Evolutionary conservation across 1,140 invertebrate species (phyloP).

Genomic region (Brachionus paranguensis): DNA sequence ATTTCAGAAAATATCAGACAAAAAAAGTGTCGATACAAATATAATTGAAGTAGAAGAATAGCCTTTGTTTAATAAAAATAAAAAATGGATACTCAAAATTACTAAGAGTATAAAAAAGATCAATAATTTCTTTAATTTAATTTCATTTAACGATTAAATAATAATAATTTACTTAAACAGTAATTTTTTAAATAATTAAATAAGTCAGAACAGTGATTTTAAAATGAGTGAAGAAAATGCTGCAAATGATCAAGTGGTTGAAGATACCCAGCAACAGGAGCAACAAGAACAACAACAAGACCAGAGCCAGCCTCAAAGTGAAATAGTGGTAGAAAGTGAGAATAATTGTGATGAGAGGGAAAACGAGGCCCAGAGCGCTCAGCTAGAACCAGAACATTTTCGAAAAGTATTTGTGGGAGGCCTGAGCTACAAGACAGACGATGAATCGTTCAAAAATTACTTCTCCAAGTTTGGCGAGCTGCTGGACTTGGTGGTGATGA

Average conservation of each 20-base stretch:
- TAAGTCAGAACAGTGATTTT: background rate
- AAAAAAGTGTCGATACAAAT: background rate
- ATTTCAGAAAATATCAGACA: background rate
- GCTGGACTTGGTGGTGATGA: slow-evolving; percentile 38
- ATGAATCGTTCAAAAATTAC: slow-evolving; percentile 16
- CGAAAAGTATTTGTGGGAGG: slow-evolving; percentile 40
- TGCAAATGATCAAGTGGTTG: background rate
- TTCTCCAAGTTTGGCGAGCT: slow-evolving; percentile 32
- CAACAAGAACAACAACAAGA: background rate
- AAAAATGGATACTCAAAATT: background rate
- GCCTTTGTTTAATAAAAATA: background rate
- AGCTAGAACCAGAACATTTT: slow-evolving; percentile 29
- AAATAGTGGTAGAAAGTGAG: background rate
- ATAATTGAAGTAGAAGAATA: background rate
- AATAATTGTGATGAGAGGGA: background rate
- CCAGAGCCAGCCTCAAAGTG: background rate
- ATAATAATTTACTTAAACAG: background rate
- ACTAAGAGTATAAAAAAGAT: background rate
- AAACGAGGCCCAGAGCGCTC: background rate
- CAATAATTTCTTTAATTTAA: background rate
- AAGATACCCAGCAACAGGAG: background rate
- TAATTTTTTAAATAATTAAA: background rate
- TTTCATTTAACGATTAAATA: background rate
- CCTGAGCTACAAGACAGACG: slow-evolving; percentile 25
- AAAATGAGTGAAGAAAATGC: background rate